phyloP scores from a whole-genome alignment of 1,140 invertebrate genomes.

The Micrasema minimum region DNA sequence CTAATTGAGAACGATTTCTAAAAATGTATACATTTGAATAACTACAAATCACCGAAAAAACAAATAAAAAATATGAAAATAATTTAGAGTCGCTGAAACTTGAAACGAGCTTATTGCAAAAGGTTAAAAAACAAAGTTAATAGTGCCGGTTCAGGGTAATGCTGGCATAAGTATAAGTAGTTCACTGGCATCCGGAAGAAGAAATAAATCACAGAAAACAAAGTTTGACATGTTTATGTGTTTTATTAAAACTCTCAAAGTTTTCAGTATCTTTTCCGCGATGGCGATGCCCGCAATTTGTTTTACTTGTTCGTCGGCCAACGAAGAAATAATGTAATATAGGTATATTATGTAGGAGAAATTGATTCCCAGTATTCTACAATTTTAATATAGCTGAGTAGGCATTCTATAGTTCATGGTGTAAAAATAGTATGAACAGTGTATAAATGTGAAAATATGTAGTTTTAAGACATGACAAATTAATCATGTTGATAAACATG shows the following conservation, averaged over 20 bases:
- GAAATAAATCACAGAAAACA: slow-evolving; percentile 36
- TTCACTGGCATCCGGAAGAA: slow-evolving; percentile 10
- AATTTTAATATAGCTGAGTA: no score
- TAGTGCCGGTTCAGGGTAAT: slow-evolving; percentile 6
- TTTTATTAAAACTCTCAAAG: slow-evolving; percentile 38
- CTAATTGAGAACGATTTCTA: no score
- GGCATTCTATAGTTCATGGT: no score
- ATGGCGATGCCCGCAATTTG: slow-evolving; percentile 19
- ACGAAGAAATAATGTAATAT: neutral
- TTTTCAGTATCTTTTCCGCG: slow-evolving; percentile 24
- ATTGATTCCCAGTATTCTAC: neutral
- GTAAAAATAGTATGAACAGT: no score
- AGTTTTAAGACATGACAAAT: no score
- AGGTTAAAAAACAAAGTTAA: slow-evolving; percentile 26
- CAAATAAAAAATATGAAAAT: no score
- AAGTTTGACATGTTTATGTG: slow-evolving; percentile 44
- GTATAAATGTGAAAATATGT: no score
- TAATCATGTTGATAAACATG: no score
- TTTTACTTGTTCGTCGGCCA: slow-evolving; percentile 13
- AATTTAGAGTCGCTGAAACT: no score
- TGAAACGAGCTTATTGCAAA: neutral
- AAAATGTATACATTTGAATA: no score
- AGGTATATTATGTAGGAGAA: neutral
- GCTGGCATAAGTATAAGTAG: slow-evolving; percentile 19
- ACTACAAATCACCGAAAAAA: no score